Evolutionary conservation across 1,140 invertebrate species (phyloP).

Genomic region (Telenomus remus): DNA sequence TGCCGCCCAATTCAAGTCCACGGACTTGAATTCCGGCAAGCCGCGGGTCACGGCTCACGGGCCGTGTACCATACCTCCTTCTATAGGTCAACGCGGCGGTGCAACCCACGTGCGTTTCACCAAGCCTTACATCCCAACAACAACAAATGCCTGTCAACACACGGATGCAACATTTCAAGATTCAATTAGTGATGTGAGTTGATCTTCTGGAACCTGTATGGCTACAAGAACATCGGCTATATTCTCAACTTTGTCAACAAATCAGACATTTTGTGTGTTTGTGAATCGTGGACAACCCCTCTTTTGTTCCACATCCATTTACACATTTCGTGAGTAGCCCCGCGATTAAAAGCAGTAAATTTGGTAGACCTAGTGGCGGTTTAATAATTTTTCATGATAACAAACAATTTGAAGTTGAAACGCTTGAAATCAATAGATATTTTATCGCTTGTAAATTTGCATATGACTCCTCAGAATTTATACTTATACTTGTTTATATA

Average conservation of each 20-base stretch:
- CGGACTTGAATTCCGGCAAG: no score
- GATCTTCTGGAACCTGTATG: no score
- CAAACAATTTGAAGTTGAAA: neutral
- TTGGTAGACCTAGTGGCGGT: neutral
- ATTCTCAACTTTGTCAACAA: neutral
- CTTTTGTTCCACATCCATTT: neutral
- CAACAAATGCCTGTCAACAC: no score
- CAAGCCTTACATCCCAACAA: no score
- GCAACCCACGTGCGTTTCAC: no score
- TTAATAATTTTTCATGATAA: neutral
- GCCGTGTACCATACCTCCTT: no score
- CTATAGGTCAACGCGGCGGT: no score
- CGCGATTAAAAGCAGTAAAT: neutral
- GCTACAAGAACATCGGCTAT: no score
- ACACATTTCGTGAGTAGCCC: neutral
- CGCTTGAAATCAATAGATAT: neutral
- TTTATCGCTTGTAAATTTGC: neutral
- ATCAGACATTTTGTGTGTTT: neutral
- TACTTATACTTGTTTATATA: neutral
- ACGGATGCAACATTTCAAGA: no score
- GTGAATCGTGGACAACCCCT: neutral
- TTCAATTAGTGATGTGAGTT: no score
- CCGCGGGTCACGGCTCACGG: no score
- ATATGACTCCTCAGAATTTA: neutral
- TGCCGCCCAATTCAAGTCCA: no score